A percentile compares a stretch with the other conserved stretches of the same genome.
phyloP scores from a whole-genome alignment of 2,113 vertebrate species.

The Coptodon rendalli region DNA sequence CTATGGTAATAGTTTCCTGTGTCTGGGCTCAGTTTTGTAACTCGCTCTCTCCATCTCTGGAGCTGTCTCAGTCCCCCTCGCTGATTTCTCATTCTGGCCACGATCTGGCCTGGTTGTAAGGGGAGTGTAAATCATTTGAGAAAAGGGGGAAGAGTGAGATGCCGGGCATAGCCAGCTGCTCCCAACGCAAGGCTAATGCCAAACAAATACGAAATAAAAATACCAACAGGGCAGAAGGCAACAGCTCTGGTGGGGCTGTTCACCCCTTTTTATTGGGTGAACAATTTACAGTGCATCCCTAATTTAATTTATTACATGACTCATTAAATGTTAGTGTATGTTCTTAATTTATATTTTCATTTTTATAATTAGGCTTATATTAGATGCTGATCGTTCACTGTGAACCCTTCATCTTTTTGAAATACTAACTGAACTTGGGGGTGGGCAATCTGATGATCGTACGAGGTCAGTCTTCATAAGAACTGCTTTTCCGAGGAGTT shows the following conservation, averaged over 20 bases:
- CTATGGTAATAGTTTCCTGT: constrained; percentile 47
- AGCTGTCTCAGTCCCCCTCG: not conserved
- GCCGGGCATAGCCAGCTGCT: constrained; percentile 55
- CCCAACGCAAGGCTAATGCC: constrained; percentile 36
- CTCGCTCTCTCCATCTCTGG: not conserved
- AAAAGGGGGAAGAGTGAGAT: constrained; percentile 13
- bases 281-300: not conserved
- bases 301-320: not conserved
- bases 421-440: not conserved
- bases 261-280: constrained; percentile 1
- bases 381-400: not conserved
- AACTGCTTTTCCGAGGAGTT: not conserved
- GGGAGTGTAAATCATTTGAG: constrained; percentile 22
- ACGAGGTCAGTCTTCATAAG: not conserved
- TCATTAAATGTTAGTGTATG: not conserved
- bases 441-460: not conserved
- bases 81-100: constrained; percentile 21
- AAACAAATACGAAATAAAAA: constrained; percentile 33
- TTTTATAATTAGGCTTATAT: not conserved
- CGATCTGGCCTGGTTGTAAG: constrained; percentile 14
- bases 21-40: not conserved
- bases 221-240: constrained; percentile 60
- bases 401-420: not conserved
- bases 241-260: constrained; percentile 23
- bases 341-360: not conserved